phyloP scores from a whole-genome alignment of 2,113 vertebrate genomes.

The Progne subis region DNA sequence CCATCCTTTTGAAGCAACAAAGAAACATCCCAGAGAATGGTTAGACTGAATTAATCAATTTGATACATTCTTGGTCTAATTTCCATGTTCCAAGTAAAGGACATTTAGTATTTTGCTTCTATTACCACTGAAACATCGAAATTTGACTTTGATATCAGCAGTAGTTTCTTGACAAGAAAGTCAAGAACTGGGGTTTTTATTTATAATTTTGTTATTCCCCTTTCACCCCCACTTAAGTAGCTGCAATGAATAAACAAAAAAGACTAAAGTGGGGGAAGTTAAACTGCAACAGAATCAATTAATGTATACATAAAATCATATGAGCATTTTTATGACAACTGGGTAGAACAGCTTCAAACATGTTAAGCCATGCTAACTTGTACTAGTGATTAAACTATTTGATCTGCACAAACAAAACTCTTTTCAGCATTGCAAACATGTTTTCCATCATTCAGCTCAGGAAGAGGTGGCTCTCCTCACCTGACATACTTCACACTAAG shows the following conservation, averaged over 20 bases:
- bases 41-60: not conserved
- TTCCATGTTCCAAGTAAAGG: not conserved
- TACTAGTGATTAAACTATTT: not conserved
- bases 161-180: not conserved
- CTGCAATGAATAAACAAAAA: not conserved
- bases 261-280: not conserved
- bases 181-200: not conserved
- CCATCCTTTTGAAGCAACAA: not conserved
- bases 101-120: not conserved
- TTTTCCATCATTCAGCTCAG: not conserved
- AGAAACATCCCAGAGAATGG: not conserved
- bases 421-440: not conserved
- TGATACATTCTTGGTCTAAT: not conserved
- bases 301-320: not conserved
- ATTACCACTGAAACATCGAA: not conserved
- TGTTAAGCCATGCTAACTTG: not conserved
- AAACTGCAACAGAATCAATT: not conserved
- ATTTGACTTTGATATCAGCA: not conserved
- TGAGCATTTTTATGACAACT: not conserved
- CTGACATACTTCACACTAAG: not conserved
- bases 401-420: not conserved
- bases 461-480: not conserved
- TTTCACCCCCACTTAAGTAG: not conserved
- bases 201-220: not conserved
- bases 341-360: not conserved